Percentiles rank a stretch among this genome's conserved stretches.
Conservation (phyloP, 1,140 invertebrate species). For the Rhynchophorus ferrugineus region DNA sequence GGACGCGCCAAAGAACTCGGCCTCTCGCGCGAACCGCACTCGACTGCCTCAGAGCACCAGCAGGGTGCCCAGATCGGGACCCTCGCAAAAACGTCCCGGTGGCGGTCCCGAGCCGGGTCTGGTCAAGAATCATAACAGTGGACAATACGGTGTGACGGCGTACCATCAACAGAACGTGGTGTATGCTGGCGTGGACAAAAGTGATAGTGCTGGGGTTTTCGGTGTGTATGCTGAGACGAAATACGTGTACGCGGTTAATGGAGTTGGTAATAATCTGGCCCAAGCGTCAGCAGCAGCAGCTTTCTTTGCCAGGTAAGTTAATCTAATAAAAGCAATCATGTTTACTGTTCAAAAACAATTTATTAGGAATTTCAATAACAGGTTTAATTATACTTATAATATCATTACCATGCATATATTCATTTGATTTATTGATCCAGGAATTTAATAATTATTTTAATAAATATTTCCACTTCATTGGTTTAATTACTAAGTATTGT, state of each 20-base stretch:
- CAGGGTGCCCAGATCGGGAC: background rate
- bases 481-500: too few relatives aligned
- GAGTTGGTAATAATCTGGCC: conserved; percentile 35
- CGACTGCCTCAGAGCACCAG: conserved; percentile 3
- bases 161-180: conserved; percentile 16
- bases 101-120: background rate
- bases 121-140: conserved; percentile 2
- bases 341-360: background rate
- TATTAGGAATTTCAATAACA: background rate
- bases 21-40: background rate
- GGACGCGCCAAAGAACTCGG: conserved; percentile 11
- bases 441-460: too few relatives aligned
- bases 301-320: conserved; percentile 43
- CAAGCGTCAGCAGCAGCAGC: conserved; percentile 41
- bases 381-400: too few relatives aligned
- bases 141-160: conserved; percentile 20
- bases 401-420: too few relatives aligned
- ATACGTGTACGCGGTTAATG: conserved; percentile 40
- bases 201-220: conserved; percentile 33
- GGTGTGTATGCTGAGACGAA: conserved; percentile 41
- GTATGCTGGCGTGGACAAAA: conserved; percentile 6
- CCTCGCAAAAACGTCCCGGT: background rate
- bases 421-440: too few relatives aligned
- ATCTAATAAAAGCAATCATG: background rate
- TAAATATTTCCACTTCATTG: too few relatives aligned